Conservation (phyloP, 1,140 invertebrate genomes). For the Nixonia krombeini region DNA sequence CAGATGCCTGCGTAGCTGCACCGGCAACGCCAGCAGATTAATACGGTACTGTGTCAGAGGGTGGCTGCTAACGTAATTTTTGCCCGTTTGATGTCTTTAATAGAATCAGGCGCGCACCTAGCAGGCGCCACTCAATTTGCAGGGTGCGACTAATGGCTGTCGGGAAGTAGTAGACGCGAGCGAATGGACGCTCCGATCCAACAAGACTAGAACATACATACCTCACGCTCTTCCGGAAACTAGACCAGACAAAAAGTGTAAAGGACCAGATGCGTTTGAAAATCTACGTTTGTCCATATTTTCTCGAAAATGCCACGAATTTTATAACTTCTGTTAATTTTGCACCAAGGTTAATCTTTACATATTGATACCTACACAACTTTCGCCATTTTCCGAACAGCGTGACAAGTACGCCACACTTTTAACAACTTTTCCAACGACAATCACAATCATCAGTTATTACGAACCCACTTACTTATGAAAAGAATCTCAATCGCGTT, state of each 20-base stretch:
- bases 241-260: not conserved
- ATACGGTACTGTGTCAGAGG: constrained; percentile 61
- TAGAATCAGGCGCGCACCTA: constrained; percentile 70
- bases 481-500: too few relatives aligned
- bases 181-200: constrained; percentile 25
- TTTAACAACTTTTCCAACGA: too few relatives aligned
- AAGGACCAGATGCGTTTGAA: too few relatives aligned
- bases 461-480: too few relatives aligned
- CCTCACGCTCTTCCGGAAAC: constrained; percentile 17
- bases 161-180: constrained; percentile 52
- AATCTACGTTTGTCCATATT: too few relatives aligned
- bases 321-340: too few relatives aligned
- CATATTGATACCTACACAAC: too few relatives aligned
- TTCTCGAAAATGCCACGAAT: too few relatives aligned
- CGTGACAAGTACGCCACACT: not conserved
- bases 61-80: constrained; percentile 70
- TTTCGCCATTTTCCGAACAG: not conserved
- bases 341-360: too few relatives aligned
- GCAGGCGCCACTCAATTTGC: constrained; percentile 70
- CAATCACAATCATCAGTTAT: too few relatives aligned
- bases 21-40: too few relatives aligned
- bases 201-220: constrained; percentile 16
- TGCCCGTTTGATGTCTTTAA: constrained; percentile 71
- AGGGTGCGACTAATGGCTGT: constrained; percentile 70
- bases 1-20: constrained; percentile 56